Conservation (phyloP, 2,888 invertebrate species). For the Drosophila lacicola region DNA sequence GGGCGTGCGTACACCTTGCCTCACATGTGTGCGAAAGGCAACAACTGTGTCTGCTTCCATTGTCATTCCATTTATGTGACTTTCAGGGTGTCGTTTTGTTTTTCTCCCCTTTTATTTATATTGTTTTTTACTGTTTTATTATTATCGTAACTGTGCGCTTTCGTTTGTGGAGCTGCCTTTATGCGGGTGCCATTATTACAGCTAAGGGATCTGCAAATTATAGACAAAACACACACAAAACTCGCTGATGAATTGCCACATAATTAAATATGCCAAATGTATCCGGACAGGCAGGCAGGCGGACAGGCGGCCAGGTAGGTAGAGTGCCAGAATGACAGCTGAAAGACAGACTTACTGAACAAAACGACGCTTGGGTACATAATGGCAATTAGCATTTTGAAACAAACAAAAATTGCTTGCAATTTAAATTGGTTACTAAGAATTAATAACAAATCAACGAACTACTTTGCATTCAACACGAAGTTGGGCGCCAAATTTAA, state of each 20-base stretch:
- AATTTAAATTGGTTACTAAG: constrained; percentile 17
- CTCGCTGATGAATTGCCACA: constrained; percentile 56
- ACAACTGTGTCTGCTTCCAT: constrained; percentile 46
- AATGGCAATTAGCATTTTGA: constrained; percentile 42
- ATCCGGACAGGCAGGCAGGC: not conserved
- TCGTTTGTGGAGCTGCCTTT: constrained; percentile 25
- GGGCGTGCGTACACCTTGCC: constrained; percentile 38
- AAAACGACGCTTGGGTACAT: constrained; percentile 5
- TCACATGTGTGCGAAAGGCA: constrained; percentile 31
- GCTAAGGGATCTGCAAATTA: constrained; percentile 42
- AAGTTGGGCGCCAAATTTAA: no score
- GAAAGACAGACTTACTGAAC: constrained; percentile 2
- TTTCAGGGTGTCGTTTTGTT: constrained; percentile 10
- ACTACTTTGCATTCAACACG: no score
- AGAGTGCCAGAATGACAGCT: constrained; percentile 18
- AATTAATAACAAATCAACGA: no score
- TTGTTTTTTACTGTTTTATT: constrained; percentile 75
- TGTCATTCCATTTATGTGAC: constrained; percentile 49
- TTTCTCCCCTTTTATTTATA: constrained; percentile 40
- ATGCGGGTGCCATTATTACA: constrained; percentile 53
- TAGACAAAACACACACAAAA: constrained; percentile 41
- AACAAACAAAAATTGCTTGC: constrained; percentile 19
- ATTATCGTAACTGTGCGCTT: constrained; percentile 59
- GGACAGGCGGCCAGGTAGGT: constrained; percentile 3
- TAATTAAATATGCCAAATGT: constrained; percentile 67